These are phyloP conservation scores for Clupea harengus DNA, from an alignment of 2,113 vertebrate genomes.

Conservation along the genomic window DNA sequence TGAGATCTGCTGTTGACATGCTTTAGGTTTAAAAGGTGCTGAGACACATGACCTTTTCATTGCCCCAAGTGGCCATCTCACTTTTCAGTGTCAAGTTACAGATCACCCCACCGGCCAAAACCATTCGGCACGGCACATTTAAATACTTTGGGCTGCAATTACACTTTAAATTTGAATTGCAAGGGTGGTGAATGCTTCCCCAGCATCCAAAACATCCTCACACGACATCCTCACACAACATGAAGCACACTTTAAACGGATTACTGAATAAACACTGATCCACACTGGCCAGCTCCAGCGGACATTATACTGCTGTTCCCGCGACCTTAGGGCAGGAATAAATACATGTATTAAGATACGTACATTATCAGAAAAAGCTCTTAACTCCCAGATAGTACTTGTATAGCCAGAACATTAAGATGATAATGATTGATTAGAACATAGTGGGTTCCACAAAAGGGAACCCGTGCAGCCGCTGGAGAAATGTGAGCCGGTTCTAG, in stretches of 20 bases:
- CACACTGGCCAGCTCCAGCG: neutral
- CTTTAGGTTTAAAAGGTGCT: neutral
- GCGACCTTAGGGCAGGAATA: neutral
- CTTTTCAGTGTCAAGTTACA: neutral
- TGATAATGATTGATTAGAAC: neutral
- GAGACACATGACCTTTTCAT: slow-evolving; percentile 3
- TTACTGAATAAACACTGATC: neutral
- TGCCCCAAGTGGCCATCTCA: neutral
- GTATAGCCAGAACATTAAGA: neutral
- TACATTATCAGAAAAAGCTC: neutral
- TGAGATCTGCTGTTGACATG: slow-evolving; percentile 5
- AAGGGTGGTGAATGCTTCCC: neutral
- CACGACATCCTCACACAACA: too few relatives aligned
- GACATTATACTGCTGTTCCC: neutral
- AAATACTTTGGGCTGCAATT: neutral
- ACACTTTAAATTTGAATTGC: neutral
- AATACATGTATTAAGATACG: neutral
- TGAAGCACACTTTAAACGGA: too few relatives aligned
- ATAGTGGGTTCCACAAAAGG: neutral
- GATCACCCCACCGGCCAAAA: neutral
- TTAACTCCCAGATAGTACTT: neutral
- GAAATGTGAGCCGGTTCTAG: slow-evolving; percentile 27
- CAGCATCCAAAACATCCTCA: too few relatives aligned
- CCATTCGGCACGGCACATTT: neutral
- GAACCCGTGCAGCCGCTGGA: neutral